Percentiles rank a stretch among this genome's conserved stretches.
Evolutionary conservation across 2,888 invertebrate genomes (phyloP).

Genomic region (Ophion costatus): DNA sequence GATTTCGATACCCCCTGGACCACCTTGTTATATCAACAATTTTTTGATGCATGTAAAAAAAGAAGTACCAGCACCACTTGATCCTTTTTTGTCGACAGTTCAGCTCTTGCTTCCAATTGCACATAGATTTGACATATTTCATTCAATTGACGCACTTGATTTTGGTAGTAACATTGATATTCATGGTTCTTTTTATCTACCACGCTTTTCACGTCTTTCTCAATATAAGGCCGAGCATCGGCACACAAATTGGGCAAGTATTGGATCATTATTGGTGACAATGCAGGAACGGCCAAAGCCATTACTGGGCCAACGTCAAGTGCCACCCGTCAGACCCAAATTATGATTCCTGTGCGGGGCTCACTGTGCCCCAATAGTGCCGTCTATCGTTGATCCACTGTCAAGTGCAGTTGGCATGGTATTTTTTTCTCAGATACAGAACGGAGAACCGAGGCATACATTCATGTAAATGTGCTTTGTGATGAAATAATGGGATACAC

Average conservation of each 20-base stretch:
- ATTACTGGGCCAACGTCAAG: too few species aligned
- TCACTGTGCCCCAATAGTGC: too few species aligned
- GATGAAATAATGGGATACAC: constrained; percentile 33
- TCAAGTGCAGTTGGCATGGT: too few species aligned
- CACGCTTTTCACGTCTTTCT: background rate
- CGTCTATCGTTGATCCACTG: too few species aligned
- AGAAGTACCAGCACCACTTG: background rate
- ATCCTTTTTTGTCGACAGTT: background rate
- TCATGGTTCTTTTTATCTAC: background rate
- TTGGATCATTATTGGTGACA: too few species aligned
- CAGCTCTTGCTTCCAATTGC: background rate
- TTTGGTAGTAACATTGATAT: background rate
- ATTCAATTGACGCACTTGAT: background rate
- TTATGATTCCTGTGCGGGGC: too few species aligned
- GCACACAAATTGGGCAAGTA: too few species aligned
- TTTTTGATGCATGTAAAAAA: background rate
- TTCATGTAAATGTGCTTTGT: background rate
- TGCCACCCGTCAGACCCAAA: too few species aligned
- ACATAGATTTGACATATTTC: background rate
- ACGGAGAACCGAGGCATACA: background rate
- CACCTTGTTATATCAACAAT: background rate
- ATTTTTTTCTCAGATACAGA: background rate
- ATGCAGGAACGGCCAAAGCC: too few species aligned
- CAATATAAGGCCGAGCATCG: background rate
- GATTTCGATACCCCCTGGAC: background rate